A percentile compares a stretch with the other conserved stretches of the same genome.
These are phyloP conservation scores for Amblyopsis hoosieri DNA, from an alignment of 2,797 vertebrate genomes.

Conservation along the genomic window DNA sequence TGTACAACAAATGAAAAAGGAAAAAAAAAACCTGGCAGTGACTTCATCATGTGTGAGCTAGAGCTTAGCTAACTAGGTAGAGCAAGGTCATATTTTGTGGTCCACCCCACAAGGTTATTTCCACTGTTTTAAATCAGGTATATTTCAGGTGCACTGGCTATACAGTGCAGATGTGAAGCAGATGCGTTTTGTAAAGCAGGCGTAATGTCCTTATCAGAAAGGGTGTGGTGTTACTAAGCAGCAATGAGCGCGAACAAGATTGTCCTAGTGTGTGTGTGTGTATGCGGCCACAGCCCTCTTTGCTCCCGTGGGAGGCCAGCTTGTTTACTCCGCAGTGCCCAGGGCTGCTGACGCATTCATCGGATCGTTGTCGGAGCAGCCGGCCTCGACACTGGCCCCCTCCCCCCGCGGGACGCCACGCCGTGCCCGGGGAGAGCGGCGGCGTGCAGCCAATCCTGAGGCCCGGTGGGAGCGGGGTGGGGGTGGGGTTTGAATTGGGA, in stretches of 20 bases:
- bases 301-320: conserved; percentile 51
- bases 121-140: too few species aligned
- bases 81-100: conserved; percentile 34
- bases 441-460: conserved; percentile 57
- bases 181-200: too few species aligned
- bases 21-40: not conserved
- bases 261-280: not conserved
- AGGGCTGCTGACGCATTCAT: conserved; percentile 66
- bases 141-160: too few species aligned
- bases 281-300: conserved; percentile 24
- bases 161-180: too few species aligned
- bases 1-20: conserved; percentile 14
- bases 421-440: conserved; percentile 30
- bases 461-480: conserved; percentile 23
- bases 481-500: conserved; percentile 29
- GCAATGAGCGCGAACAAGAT: not conserved
- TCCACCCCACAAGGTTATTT: too few species aligned
- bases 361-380: conserved; percentile 55
- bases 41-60: conserved; percentile 5
- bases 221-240: not conserved
- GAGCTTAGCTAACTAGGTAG: conserved; percentile 18
- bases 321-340: conserved; percentile 70
- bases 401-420: conserved; percentile 33
- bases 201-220: not conserved
- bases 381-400: conserved; percentile 38